phyloP scores from a whole-genome alignment of 2,888 invertebrate genomes.

The Trisateles emortualis region DNA sequence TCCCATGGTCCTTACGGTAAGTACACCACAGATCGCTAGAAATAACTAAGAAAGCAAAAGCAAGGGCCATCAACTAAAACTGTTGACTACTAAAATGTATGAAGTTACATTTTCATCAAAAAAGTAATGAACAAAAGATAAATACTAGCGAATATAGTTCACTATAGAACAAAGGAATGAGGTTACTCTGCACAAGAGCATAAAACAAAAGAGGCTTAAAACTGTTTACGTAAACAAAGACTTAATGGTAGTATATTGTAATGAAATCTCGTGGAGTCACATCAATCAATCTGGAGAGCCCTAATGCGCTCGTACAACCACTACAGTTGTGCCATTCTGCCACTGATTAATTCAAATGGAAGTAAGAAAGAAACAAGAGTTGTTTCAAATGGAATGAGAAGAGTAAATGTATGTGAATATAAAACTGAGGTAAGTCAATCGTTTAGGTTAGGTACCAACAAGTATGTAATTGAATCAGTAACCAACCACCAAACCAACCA shows the following conservation, averaged over 20 bases:
- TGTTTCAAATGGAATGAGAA: neutral
- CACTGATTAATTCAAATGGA: conserved; percentile 40
- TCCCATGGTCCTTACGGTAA: no score
- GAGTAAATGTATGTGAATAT: neutral
- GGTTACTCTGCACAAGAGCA: conserved; percentile 16
- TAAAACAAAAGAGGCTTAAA: conserved; percentile 44
- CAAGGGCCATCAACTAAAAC: no score
- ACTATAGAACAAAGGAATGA: conserved; percentile 21
- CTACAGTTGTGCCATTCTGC: conserved; percentile 41
- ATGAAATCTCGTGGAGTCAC: conserved; percentile 56
- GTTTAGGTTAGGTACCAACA: neutral
- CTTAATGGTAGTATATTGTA: conserved; percentile 56
- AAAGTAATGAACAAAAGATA: no score
- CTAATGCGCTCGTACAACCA: conserved; percentile 51
- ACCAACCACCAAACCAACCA: no score
- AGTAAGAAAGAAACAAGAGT: neutral
- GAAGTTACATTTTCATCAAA: no score
- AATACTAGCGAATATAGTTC: neutral
- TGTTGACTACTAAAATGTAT: no score
- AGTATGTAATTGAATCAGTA: no score
- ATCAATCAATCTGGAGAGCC: conserved; percentile 61
- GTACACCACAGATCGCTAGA: no score
- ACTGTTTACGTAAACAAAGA: conserved; percentile 55
- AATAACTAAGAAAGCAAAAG: no score
- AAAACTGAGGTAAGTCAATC: neutral